Evolutionary conservation across 2,113 vertebrate species (phyloP).

Genomic region (Alouatta palliata): DNA sequence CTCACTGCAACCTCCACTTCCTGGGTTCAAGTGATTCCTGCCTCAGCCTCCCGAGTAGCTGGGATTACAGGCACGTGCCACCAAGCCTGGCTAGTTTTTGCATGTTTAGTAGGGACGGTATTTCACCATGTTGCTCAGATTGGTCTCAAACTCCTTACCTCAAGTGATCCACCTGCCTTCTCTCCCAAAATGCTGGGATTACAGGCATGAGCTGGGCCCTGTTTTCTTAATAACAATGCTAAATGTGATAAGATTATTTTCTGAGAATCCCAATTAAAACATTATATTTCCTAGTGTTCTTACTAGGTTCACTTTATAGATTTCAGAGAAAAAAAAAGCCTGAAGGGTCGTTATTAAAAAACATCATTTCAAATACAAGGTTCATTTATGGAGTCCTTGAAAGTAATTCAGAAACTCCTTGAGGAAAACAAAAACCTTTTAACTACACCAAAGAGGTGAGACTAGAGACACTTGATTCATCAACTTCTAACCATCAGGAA

Average conservation of each 20-base stretch:
- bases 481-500: neutral
- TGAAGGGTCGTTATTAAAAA: neutral
- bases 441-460: neutral
- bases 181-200: no score
- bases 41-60: no score
- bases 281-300: neutral
- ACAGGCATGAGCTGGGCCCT: no score
- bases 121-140: no score
- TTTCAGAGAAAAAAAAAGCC: neutral
- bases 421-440: constrained; percentile 13
- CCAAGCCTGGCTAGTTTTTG: no score
- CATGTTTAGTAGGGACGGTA: no score
- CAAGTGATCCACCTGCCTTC: no score
- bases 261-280: neutral
- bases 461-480: neutral
- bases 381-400: neutral
- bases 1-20: no score
- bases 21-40: no score
- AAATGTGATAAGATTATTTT: constrained; percentile 16
- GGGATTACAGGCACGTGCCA: no score
- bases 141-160: no score
- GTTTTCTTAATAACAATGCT: neutral
- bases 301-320: neutral
- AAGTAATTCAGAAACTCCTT: constrained; percentile 18
- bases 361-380: neutral